Percentiles rank a stretch among this genome's conserved stretches.
phyloP scores from a whole-genome alignment of 2,797 vertebrate genomes.

The Acanthurus leucopareius region DNA sequence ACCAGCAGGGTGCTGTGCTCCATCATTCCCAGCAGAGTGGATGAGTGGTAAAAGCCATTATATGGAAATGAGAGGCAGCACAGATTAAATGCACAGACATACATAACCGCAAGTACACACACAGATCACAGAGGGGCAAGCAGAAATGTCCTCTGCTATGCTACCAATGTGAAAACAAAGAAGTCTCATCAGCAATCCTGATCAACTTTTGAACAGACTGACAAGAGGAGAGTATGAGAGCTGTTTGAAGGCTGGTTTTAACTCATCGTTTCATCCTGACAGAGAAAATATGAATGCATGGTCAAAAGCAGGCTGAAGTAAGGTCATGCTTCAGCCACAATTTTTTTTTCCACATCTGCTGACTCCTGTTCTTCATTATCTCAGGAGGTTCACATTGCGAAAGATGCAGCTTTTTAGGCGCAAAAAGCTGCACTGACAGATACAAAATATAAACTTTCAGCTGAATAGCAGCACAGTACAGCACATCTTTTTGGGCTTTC shows the following conservation, averaged over 20 bases:
- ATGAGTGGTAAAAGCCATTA: conserved; percentile 15
- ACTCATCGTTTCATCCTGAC: conserved; percentile 12
- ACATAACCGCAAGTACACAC: background rate
- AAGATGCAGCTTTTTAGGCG: conserved; percentile 1
- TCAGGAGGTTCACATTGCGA: conserved; percentile 11
- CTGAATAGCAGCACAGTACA: conserved; percentile 3
- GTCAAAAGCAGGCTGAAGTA: background rate
- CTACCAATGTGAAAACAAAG: background rate
- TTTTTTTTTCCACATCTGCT: background rate
- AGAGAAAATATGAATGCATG: conserved; percentile 23
- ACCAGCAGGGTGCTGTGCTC: conserved; percentile 19
- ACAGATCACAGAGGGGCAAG: background rate
- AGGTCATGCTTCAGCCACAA: background rate
- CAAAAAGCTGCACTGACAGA: conserved; percentile 8
- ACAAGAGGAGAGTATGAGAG: background rate
- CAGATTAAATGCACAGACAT: background rate
- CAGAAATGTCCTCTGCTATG: background rate
- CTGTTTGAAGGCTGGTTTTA: conserved; percentile 34
- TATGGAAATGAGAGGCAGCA: conserved; percentile 23
- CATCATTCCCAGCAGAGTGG: conserved; percentile 32
- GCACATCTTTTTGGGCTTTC: background rate
- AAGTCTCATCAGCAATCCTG: conserved; percentile 17
- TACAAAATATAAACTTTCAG: conserved; percentile 21
- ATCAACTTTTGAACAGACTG: conserved; percentile 1
- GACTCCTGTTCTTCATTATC: conserved; percentile 49